Evolutionary conservation across 2,888 invertebrate genomes (phyloP).

Genomic region (Uropetala carovei): DNA sequence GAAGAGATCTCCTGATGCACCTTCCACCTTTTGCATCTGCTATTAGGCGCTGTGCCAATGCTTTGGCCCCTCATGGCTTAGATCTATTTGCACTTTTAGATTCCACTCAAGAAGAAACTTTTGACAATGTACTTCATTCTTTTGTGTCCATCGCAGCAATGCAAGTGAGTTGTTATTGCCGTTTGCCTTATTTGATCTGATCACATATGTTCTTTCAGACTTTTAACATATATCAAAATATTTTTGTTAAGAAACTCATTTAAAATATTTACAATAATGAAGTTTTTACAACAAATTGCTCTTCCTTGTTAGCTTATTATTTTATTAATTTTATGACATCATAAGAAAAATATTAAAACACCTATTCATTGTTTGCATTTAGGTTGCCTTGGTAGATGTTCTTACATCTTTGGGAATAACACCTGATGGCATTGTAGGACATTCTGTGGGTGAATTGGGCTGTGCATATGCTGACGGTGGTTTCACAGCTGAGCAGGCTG

Average conservation of each 20-base stretch:
- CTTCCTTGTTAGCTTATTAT: not conserved
- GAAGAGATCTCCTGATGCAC: slow-evolving; percentile 85
- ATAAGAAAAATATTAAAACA: not conserved
- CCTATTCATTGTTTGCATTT: slow-evolving; percentile 65
- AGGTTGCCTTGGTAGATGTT: slow-evolving; percentile 94
- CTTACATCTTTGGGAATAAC: slow-evolving; percentile 85
- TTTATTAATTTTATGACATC: not conserved
- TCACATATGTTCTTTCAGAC: not conserved
- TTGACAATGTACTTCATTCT: slow-evolving; percentile 91
- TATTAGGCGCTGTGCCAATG: slow-evolving; percentile 85
- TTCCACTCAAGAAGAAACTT: slow-evolving; percentile 85
- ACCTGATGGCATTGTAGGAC: slow-evolving; percentile 97
- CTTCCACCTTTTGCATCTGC: slow-evolving; percentile 89
- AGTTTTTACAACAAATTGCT: not conserved
- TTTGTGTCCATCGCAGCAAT: slow-evolving; percentile 97
- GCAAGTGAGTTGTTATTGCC: slow-evolving; percentile 78
- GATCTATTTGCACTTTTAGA: slow-evolving; percentile 89
- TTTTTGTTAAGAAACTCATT: not conserved
- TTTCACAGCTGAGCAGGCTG: slow-evolving; percentile 95
- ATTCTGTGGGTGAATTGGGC: slow-evolving; percentile 95
- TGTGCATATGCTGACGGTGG: slow-evolving; percentile 98
- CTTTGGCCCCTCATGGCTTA: slow-evolving; percentile 86
- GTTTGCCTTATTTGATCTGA: not conserved
- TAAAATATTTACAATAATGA: not conserved
- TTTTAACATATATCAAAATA: not conserved